Evolutionary conservation across 2,888 invertebrate genomes (phyloP).

Genomic region (Lacanobia wlatinum): DNA sequence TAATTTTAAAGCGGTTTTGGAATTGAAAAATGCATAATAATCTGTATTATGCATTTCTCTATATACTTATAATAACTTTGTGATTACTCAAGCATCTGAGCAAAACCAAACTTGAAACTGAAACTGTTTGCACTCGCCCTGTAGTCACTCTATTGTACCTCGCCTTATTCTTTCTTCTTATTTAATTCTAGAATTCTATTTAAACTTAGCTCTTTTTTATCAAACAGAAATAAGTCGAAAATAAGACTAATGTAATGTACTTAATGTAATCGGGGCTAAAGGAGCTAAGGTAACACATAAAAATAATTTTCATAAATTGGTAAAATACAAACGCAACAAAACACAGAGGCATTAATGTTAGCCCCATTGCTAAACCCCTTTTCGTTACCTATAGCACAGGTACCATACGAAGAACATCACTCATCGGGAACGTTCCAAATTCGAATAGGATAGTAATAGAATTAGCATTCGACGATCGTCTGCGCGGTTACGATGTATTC

Average conservation of each 20-base stretch:
- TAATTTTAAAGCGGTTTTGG: neutral
- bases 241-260: no score
- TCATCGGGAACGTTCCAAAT: slow-evolving; percentile 66
- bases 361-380: neutral
- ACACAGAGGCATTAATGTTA: no score
- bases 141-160: neutral
- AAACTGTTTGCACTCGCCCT: neutral
- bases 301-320: no score
- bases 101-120: neutral
- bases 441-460: slow-evolving; percentile 66
- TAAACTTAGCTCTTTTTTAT: no score
- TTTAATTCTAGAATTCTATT: no score
- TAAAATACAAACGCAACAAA: no score
- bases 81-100: neutral
- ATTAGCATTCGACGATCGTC: slow-evolving; percentile 79
- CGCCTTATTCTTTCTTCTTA: no score
- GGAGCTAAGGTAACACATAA: no score
- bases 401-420: slow-evolving; percentile 57
- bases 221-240: no score
- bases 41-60: neutral
- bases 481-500: slow-evolving; percentile 76
- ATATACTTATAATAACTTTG: neutral
- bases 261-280: no score
- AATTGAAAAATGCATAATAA: neutral
- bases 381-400: neutral